A percentile compares a stretch with the other conserved stretches of the same genome.
These are phyloP conservation scores for Carollia perspicillata DNA, from an alignment of 2,113 vertebrate species.

Conservation along the genomic window DNA sequence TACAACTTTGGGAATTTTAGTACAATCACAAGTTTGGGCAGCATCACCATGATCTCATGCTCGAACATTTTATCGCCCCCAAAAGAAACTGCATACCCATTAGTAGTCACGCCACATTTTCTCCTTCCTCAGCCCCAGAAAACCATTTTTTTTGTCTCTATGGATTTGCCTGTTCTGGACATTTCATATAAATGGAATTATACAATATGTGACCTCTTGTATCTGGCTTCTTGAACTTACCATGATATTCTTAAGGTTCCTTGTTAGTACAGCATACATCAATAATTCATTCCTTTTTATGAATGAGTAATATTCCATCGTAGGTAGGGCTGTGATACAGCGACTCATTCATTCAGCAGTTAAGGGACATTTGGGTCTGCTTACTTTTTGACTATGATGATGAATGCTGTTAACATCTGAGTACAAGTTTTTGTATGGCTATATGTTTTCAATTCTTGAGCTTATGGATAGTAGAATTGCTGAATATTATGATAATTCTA, in stretches of 20 bases:
- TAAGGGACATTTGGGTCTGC: neutral
- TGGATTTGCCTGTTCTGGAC: neutral
- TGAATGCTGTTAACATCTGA: neutral
- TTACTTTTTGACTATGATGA: neutral
- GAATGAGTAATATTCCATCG: neutral
- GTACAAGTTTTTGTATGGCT: neutral
- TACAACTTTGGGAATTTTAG: neutral
- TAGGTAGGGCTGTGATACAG: neutral
- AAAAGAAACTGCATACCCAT: neutral
- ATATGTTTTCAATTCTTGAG: neutral
- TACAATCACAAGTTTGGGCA: neutral
- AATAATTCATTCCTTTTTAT: neutral
- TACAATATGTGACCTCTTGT: neutral
- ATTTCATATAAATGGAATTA: neutral
- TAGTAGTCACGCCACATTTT: neutral
- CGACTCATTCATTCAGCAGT: neutral
- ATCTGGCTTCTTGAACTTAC: neutral
- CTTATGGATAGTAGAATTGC: neutral
- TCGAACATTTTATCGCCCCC: neutral
- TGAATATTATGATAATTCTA: neutral
- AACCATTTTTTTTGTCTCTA: neutral
- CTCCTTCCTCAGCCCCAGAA: neutral
- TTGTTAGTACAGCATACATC: neutral
- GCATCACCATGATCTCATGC: neutral
- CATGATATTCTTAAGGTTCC: neutral